Evolutionary conservation across 2,797 vertebrate species (phyloP).

Genomic region (Arctocebus calabarensis): DNA sequence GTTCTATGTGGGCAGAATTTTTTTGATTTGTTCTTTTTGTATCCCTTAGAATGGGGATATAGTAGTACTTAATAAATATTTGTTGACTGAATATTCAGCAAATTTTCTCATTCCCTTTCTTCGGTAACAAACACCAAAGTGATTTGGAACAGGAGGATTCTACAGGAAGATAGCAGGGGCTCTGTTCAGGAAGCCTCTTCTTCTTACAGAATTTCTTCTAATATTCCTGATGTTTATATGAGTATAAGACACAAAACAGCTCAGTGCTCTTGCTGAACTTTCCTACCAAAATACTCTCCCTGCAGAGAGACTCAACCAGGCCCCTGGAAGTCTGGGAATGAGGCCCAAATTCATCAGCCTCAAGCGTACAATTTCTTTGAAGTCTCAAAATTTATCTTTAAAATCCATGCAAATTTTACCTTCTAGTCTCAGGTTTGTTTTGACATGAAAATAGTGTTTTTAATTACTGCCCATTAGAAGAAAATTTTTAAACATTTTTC

Average conservation of each 20-base stretch:
- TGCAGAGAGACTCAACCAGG: background rate
- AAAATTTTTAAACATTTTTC: slow-evolving; percentile 43
- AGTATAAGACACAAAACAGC: slow-evolving; percentile 7
- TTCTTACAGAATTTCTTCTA: slow-evolving; percentile 49
- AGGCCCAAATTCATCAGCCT: slow-evolving; percentile 3
- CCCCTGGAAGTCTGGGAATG: background rate
- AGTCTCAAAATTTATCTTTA: slow-evolving; percentile 50
- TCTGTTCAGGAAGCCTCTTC: slow-evolving; percentile 6
- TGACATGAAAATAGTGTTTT: slow-evolving; percentile 45
- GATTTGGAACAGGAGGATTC: background rate
- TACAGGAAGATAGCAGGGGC: background rate
- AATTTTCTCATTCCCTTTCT: background rate
- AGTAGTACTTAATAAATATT: slow-evolving; percentile 13
- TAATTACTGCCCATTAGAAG: slow-evolving; percentile 28
- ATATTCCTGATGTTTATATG: background rate
- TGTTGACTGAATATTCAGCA: slow-evolving; percentile 7
- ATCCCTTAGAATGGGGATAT: background rate
- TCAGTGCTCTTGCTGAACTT: background rate
- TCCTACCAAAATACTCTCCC: background rate
- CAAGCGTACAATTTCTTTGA: slow-evolving; percentile 35
- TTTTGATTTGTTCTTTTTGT: slow-evolving; percentile 44
- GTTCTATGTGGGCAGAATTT: background rate
- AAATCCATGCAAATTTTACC: slow-evolving; percentile 40
- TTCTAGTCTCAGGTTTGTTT: slow-evolving; percentile 41
- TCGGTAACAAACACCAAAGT: slow-evolving; percentile 24